These are phyloP conservation scores for Sciurus vulgaris DNA, from an alignment of 2,797 vertebrate genomes.

Conservation along the genomic window DNA sequence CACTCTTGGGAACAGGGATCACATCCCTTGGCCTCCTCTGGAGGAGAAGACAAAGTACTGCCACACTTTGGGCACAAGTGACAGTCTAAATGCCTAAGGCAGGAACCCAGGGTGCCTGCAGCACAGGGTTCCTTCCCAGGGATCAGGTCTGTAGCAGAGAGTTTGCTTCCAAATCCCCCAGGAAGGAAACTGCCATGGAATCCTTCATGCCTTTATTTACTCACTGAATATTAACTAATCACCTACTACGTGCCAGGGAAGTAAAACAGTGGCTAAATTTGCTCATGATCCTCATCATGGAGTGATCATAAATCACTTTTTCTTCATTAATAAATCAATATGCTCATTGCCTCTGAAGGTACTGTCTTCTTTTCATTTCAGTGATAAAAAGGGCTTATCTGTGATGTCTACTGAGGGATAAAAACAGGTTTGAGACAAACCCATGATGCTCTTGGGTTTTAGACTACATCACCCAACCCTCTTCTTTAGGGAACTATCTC, in stretches of 20 bases:
- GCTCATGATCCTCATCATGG: not conserved
- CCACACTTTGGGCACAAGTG: not conserved
- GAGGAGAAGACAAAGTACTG: not conserved
- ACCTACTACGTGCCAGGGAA: not conserved
- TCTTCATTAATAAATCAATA: not conserved
- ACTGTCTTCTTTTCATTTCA: not conserved
- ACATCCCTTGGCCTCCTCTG: not conserved
- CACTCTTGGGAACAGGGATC: not conserved
- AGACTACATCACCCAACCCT: not conserved
- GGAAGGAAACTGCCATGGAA: not conserved
- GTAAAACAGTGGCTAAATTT: not conserved
- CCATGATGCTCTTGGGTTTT: not conserved
- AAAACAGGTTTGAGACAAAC: slow-evolving; percentile 27
- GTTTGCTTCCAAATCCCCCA: not conserved
- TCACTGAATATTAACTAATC: not conserved
- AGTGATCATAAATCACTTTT: not conserved
- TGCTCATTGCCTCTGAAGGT: not conserved
- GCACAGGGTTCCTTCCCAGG: not conserved
- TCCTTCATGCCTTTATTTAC: not conserved
- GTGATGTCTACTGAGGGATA: not conserved
- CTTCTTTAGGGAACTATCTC: not conserved
- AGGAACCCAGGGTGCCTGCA: not conserved
- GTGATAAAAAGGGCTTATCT: slow-evolving; percentile 4
- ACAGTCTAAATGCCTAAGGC: not conserved
- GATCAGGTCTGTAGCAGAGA: not conserved